phyloP scores from a whole-genome alignment of 2,797 vertebrate genomes.

The Neosalanx taihuensis region DNA sequence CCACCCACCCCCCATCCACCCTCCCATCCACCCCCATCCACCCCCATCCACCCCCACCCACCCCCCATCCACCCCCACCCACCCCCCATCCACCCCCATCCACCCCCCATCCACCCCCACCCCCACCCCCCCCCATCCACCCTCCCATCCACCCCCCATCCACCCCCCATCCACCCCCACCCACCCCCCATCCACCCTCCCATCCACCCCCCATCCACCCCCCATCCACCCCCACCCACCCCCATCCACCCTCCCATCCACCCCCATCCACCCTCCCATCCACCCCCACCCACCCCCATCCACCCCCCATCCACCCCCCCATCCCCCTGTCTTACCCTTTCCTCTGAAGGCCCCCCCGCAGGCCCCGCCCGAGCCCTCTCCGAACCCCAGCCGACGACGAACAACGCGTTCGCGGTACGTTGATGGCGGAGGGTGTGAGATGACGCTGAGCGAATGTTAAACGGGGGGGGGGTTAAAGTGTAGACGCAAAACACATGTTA shows the following conservation, averaged over 20 bases:
- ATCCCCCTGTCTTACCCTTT: slow-evolving; percentile 33
- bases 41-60: background rate
- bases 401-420: background rate
- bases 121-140: background rate
- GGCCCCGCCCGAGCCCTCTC: background rate
- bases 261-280: no score
- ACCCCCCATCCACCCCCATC: no score
- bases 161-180: no score
- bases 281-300: background rate
- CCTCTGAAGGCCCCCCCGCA: slow-evolving; percentile 13
- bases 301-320: background rate
- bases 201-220: background rate
- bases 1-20: no score
- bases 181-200: no score
- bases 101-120: background rate
- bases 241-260: no score
- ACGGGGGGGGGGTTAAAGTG: background rate
- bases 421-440: background rate
- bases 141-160: no score
- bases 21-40: background rate
- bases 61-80: no score
- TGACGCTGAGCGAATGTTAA: background rate
- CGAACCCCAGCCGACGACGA: background rate
- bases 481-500: slow-evolving; percentile 36
- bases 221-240: no score